Conservation (phyloP, 2,888 invertebrate species). For the Carterocephalus palaemon region DNA sequence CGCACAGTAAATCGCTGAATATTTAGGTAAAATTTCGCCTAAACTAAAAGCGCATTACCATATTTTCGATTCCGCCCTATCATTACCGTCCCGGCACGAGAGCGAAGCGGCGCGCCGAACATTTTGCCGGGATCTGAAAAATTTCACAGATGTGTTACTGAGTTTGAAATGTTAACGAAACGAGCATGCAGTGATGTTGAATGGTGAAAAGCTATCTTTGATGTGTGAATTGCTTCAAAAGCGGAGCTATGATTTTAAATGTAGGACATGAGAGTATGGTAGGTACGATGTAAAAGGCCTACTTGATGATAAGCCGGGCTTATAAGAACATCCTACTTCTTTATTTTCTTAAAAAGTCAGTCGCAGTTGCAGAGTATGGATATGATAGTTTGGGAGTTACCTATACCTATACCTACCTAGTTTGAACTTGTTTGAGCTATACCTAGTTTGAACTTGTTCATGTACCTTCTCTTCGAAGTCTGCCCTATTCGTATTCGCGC, state of each 20-base stretch:
- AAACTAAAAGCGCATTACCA: conserved; percentile 20
- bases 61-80: conserved; percentile 20
- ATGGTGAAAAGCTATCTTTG: background rate
- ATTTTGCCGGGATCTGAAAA: conserved; percentile 16
- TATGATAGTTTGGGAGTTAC: too few species aligned
- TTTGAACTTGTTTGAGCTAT: too few species aligned
- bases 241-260: too few species aligned
- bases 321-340: too few species aligned
- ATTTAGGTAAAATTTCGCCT: conserved; percentile 6
- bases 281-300: too few species aligned
- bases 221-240: background rate
- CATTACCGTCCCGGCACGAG: conserved; percentile 20
- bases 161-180: conserved; percentile 9
- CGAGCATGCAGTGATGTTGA: conserved; percentile 5
- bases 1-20: conserved; percentile 9
- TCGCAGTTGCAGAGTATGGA: too few species aligned
- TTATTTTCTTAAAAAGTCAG: too few species aligned
- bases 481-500: conserved; percentile 19
- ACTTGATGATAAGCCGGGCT: too few species aligned
- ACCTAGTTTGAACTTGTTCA: too few species aligned
- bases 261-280: too few species aligned
- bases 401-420: too few species aligned
- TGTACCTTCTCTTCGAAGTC: too few species aligned
- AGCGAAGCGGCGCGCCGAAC: conserved; percentile 17
- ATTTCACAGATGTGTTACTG: conserved; percentile 20